Base-by-base conservation (phyloP, 2,797 vertebrate species). In the Fistularia tabacaria region DNA sequence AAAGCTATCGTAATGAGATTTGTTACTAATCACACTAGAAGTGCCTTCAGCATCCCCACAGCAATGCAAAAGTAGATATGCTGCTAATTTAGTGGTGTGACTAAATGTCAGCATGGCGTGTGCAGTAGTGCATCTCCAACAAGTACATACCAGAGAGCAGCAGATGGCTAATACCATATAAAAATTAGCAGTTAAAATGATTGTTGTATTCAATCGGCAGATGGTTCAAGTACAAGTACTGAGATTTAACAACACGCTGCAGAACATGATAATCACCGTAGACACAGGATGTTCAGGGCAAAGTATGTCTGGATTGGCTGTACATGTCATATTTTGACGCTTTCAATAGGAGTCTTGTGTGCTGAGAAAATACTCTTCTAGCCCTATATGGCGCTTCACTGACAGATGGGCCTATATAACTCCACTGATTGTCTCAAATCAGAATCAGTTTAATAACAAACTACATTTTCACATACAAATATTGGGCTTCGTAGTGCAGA, bases 1-100 rank as follows among this genome's bases (percentile, higher is more conserved):
- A 84, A 76, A 70, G 64, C 38, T 14, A 49, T 65, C 73, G 66
- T 76, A 73, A 58, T 65, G 38, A 46, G 69, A 77, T 69, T 69
- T 60, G 52, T 58, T 71, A 55, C 56, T 71, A 60, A 71, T 73
- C 67, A 52, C 51, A 45, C 8, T 6, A 36, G 52, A 66, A 41
- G 62, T 60, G 51, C 38, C 44, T 48, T 41, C 7, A 67, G 50
- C 42, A 9, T 12, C 36, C 63, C 48, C 14, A 64, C 56, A 60
- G 36, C 57, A 67, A 60, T 37, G 37, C 7, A 6, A 6, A 6
- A 5, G 14, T 39, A 6, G 43, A 71, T 38, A 36, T 1, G 55
- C 14, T 14, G 5, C 14, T 53, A 7, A 60, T 65, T 60, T 66
- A 59, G 47, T 40, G 41, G 53, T 11, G 8, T 40, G 7, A 51